These are phyloP conservation scores for Enteromius radiatus DNA, from an alignment of 2,797 vertebrate species.

Conservation along the genomic window DNA sequence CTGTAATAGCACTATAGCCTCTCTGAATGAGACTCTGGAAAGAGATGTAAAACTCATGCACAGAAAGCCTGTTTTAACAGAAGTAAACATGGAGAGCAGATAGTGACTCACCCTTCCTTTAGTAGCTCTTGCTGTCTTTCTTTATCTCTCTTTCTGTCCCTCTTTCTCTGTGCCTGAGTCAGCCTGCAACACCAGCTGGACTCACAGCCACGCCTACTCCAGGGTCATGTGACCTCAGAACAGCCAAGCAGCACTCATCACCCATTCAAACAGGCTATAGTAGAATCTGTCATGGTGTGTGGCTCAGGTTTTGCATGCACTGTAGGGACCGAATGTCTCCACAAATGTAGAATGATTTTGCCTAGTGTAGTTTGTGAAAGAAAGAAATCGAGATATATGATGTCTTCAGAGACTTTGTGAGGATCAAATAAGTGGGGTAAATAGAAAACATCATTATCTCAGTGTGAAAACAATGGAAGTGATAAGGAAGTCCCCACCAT, in stretches of 20 bases:
- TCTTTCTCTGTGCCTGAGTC: conserved; percentile 69
- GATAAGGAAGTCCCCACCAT: background rate
- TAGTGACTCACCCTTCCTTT: conserved; percentile 76
- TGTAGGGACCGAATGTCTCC: background rate
- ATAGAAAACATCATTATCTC: background rate
- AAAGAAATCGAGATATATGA: background rate
- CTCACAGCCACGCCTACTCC: conserved; percentile 70
- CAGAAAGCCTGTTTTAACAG: conserved; percentile 19
- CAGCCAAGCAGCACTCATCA: conserved; percentile 71
- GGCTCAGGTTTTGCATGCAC: background rate
- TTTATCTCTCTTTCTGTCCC: conserved; percentile 57
- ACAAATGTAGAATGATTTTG: background rate
- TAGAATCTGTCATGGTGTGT: conserved; percentile 57
- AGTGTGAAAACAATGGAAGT: background rate
- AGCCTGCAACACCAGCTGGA: conserved; percentile 76
- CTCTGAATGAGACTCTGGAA: conserved; percentile 25
- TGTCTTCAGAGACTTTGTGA: background rate
- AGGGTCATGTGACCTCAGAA: conserved; percentile 71
- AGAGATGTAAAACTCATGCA: conserved; percentile 23
- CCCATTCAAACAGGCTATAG: conserved; percentile 73
- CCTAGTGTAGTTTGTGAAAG: too few species aligned
- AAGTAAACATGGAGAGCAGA: conserved; percentile 52
- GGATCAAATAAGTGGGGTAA: background rate
- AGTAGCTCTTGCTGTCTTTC: conserved; percentile 37
- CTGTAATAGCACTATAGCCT: conserved; percentile 12